Base-by-base conservation (phyloP, 2,797 vertebrate species). In the Ceryle rudis region DNA sequence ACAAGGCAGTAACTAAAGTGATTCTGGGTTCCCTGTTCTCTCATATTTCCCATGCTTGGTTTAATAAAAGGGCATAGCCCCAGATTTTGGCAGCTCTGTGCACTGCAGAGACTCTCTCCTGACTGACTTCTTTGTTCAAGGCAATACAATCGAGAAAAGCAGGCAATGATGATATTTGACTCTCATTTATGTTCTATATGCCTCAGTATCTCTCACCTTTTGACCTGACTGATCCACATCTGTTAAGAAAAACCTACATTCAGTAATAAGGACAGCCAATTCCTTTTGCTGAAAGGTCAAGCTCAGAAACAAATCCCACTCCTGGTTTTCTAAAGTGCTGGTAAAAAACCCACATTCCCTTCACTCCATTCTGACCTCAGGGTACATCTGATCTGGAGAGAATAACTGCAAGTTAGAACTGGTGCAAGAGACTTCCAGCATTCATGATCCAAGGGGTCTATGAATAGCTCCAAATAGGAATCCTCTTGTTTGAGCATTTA, bases 221-320 rank as follows among this genome's bases (percentile, higher is more conserved):
- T 93, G 77, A 95, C 85, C 77, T 15, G n/a, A 47, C 51, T 6
- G 7, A 96, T 94, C 75, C 51, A 49, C 16, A 31, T 23, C 81
- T 72, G 65, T 86, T 96, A 92, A 86, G 89, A 93, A 92, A 92
- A 81, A 65, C 62, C 75, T 79, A n/a, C 54, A 90, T 55, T 57
- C 77, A 81, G 70, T 93, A 96, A 95, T 12, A 47, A 93, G 73
- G 51, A 86, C 51, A 62, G 62, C 31, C 58, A 89, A 86, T 79
- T 95, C 47, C 25, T 92, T 66, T 90, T 79, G 72, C 91, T 81
- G 82, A 95, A 93, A 95, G 90, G 89, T 91, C 93, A 91, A 72
- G 31, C 66, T 79, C 66, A 64, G 87, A 88, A 90, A 89, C 16
- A 75, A 94, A 95, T 75, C 39, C 58, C 91, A 47, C 58, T 84